Evolutionary conservation across 2,888 invertebrate species (phyloP).

Genomic region (Acronicta leporina): DNA sequence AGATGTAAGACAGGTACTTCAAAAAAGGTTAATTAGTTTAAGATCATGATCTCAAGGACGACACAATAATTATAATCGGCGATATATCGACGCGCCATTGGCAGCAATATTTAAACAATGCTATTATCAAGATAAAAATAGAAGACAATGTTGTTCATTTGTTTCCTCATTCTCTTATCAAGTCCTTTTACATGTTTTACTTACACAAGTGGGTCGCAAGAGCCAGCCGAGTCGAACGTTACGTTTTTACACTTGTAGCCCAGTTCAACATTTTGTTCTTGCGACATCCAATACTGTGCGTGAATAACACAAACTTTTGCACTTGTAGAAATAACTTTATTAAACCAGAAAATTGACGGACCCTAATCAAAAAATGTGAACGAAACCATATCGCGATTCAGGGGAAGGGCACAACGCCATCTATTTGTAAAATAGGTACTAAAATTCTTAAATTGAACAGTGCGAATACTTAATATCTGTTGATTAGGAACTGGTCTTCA

Average conservation of each 20-base stretch:
- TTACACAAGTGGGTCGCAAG: conserved; percentile 71
- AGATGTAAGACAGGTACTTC: not conserved
- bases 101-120: conserved; percentile 14
- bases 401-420: too few species aligned
- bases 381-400: too few species aligned
- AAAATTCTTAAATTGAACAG: too few species aligned
- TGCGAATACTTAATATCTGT: conserved; percentile 51
- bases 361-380: too few species aligned
- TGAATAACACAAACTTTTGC: too few species aligned
- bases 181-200: conserved; percentile 56
- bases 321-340: too few species aligned
- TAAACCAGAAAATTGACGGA: too few species aligned
- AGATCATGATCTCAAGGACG: conserved; percentile 4
- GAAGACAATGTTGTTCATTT: conserved; percentile 24
- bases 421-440: too few species aligned
- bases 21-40: not conserved
- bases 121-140: conserved; percentile 19
- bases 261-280: conserved; percentile 51
- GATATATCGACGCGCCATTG: not conserved
- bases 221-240: conserved; percentile 73
- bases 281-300: conserved; percentile 69
- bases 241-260: conserved; percentile 68
- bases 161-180: conserved; percentile 66
- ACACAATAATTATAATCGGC: conserved; percentile 12
- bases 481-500: conserved; percentile 37